Evolutionary conservation across 1,140 invertebrate genomes (phyloP).

Genomic region (Thalassaphorura encarpata): DNA sequence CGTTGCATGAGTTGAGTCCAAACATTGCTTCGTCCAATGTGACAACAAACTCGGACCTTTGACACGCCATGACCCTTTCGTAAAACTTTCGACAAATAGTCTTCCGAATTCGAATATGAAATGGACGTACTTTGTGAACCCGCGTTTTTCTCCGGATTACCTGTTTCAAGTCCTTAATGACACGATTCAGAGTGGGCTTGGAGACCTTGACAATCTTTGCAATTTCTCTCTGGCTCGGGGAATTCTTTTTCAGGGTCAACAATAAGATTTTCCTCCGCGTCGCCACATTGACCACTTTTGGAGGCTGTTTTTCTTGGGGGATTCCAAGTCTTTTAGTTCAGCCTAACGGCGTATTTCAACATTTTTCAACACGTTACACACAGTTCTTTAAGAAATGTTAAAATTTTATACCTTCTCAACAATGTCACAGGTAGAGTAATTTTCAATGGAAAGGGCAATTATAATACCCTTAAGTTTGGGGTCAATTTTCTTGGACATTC

Average conservation of each 20-base stretch:
- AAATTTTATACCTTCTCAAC: background rate
- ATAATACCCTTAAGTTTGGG: background rate
- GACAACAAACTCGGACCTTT: slow-evolving; percentile 6
- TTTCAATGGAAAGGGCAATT: background rate
- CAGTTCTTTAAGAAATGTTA: background rate
- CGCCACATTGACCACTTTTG: background rate
- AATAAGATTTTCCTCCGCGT: background rate
- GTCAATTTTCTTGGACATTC: background rate
- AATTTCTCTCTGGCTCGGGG: background rate
- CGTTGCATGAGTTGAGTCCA: background rate
- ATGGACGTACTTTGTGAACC: background rate
- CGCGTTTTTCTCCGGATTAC: background rate
- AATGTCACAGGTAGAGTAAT: background rate
- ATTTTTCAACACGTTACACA: background rate
- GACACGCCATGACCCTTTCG: background rate
- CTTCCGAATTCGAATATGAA: background rate
- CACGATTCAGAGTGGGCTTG: background rate
- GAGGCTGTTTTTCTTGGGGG: background rate
- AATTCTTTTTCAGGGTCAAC: background rate
- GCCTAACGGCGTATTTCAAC: background rate
- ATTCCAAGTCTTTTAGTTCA: background rate
- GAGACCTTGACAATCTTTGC: background rate
- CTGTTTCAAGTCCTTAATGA: background rate
- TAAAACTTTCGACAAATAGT: background rate
- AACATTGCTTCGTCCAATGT: slow-evolving; percentile 7